A percentile compares a stretch with the other conserved stretches of the same genome.
These are phyloP conservation scores for Polydrusus cervinus DNA, from an alignment of 2,888 invertebrate genomes.

Conservation along the genomic window DNA sequence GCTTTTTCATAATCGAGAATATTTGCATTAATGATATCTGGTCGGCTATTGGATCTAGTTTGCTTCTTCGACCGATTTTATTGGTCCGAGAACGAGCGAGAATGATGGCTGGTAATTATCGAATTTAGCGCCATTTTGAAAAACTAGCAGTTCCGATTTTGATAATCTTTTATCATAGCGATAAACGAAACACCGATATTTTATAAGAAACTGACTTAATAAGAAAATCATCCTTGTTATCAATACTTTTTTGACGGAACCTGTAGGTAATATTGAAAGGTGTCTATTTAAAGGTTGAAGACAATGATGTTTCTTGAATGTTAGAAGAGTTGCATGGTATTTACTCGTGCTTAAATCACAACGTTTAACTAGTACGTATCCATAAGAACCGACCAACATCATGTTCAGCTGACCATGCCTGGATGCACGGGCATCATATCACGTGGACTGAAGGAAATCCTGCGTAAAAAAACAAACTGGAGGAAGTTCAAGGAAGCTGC, in stretches of 20 bases:
- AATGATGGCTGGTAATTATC: conserved; percentile 35
- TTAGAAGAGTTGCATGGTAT: no score
- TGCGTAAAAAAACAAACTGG: no score
- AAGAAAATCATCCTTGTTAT: not conserved
- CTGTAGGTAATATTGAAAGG: no score
- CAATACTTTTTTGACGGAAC: not conserved
- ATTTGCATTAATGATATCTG: conserved; percentile 46
- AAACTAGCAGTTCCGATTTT: not conserved
- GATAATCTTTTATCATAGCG: not conserved
- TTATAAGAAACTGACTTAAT: not conserved
- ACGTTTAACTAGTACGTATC: no score
- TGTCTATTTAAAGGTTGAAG: no score
- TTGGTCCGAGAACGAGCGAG: conserved; percentile 8
- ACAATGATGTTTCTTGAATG: no score
- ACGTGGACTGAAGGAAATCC: no score
- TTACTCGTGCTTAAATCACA: no score
- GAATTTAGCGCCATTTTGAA: conserved; percentile 35
- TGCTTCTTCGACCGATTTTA: conserved; percentile 20
- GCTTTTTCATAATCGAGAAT: conserved; percentile 53
- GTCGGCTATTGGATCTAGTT: conserved; percentile 33
- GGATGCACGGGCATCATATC: no score
- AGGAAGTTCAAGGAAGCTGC: no score
- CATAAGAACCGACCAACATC: no score
- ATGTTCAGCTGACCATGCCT: no score
- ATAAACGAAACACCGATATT: not conserved